Evolutionary conservation across 2,113 vertebrate genomes (phyloP), one percentile per base, ranked within the genome.

Genomic region (Semicossyphus pulcher): DNA sequence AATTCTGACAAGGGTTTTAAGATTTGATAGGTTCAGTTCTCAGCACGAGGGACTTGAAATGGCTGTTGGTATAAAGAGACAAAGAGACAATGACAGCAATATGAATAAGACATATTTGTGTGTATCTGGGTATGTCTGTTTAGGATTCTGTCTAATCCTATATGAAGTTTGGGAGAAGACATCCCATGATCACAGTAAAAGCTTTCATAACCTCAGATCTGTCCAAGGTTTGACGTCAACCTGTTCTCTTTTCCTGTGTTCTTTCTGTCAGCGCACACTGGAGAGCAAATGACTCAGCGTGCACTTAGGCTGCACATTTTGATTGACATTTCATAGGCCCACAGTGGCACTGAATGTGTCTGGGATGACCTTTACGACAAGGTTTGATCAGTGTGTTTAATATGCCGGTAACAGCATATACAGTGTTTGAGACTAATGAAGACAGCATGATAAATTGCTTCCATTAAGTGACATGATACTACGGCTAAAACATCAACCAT

Each of bases 1-100:
- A n/a, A n/a, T n/a, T n/a, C n/a, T n/a, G n/a, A n/a, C n/a, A n/a
- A 41, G n/a, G 10, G n/a, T 28, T 66, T 72, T 28, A 54, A 32
- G 45, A 29, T 37, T 15, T 15, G 20, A 70, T 45, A 70, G 60
- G 71, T 71, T 81, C 41, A 34, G n/a, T 20, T 32, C 68, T 57
- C 34, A 60, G 45, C 71, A 60, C 10, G 1, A 0, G 48, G 26
- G 78, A 76, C 51, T 69, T 57, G 23, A 69, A 45, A 73, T 37
- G 31, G 51, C 64, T 76, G 70, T 71, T 54, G 45, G 74, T 42
- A 77, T 80, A 59, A 78, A 63, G 53, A 76, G 63, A 78, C 73
- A 81, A 78, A 85, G 41, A 80, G 73, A 80, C 69, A 53, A 54
- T 60, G 70, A 73, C 81, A 83, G 70, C 58, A 11, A 21, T 26